A percentile compares a stretch with the other conserved stretches of the same genome.
Evolutionary conservation across 1,140 invertebrate genomes (phyloP).

Genomic region (Thaumetopoea pityocampa): DNA sequence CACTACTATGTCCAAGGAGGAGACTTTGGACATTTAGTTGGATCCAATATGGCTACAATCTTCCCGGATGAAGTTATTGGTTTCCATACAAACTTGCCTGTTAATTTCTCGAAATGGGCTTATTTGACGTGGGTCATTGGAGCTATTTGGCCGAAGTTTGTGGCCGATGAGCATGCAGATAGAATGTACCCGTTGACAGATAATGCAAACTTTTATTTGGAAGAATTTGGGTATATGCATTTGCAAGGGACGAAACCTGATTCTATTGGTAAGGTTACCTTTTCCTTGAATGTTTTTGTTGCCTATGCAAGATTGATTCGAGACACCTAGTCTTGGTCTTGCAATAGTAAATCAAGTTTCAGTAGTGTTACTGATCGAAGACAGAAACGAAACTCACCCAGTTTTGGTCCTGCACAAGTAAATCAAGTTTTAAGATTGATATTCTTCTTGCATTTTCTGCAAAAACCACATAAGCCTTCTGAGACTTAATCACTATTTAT

Average conservation of each 20-base stretch:
- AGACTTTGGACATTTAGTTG: slow-evolving; percentile 85
- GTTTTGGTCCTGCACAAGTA: no score
- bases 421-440: no score
- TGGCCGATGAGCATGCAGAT: slow-evolving; percentile 65
- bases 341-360: no score
- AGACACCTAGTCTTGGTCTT: no score
- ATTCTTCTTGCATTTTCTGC: no score
- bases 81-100: slow-evolving; percentile 54
- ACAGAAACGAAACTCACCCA: no score
- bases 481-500: no score
- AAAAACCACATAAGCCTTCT: no score
- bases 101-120: slow-evolving; percentile 34
- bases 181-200: slow-evolving; percentile 80
- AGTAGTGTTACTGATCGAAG: no score
- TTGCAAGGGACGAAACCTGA: slow-evolving; percentile 94
- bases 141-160: slow-evolving; percentile 46
- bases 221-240: slow-evolving; percentile 89
- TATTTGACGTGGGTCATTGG: slow-evolving; percentile 43
- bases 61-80: slow-evolving; percentile 83
- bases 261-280: slow-evolving; percentile 89
- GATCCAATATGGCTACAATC: slow-evolving; percentile 78
- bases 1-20: slow-evolving; percentile 91
- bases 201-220: slow-evolving; percentile 73
- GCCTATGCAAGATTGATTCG: no score
- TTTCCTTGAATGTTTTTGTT: no score